Evolutionary conservation across 2,113 vertebrate species (phyloP).

Genomic region (Cygnus buccinator): DNA sequence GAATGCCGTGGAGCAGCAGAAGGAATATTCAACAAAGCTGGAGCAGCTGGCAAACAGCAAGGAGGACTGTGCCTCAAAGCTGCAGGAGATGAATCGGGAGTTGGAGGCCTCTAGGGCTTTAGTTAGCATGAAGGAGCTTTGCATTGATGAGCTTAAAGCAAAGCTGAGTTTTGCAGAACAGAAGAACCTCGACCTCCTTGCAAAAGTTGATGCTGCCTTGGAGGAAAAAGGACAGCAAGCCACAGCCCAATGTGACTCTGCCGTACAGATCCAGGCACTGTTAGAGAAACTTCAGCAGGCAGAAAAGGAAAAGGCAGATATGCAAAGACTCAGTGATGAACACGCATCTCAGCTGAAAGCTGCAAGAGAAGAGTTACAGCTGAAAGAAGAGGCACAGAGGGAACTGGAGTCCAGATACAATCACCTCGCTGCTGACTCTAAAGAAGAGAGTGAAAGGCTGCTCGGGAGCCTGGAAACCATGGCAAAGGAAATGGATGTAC

Average conservation of each 20-base stretch:
- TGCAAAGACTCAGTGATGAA: conserved; percentile 73
- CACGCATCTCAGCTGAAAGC: conserved; percentile 67
- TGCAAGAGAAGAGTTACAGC: conserved; percentile 77
- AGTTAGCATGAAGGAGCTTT: conserved; percentile 36
- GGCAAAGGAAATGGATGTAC: conserved; percentile 69
- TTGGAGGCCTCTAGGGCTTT: conserved; percentile 61
- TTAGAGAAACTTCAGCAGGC: conserved; percentile 77
- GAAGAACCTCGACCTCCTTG: conserved; percentile 77
- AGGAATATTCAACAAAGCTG: conserved; percentile 42
- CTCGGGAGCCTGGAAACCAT: conserved; percentile 73
- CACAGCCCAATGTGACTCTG: conserved; percentile 67
- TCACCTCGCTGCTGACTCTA: conserved; percentile 55
- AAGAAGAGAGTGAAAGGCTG: conserved; percentile 71
- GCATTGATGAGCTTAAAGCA: conserved; percentile 65
- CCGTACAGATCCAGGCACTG: conserved; percentile 77
- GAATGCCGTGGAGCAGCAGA: conserved; percentile 48
- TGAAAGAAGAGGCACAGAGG: conserved; percentile 76
- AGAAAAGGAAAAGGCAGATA: conserved; percentile 74
- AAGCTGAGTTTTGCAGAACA: conserved; percentile 72
- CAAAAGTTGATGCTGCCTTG: conserved; percentile 65
- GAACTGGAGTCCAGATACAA: conserved; percentile 72
- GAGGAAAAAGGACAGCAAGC: conserved; percentile 75
- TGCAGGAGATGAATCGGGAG: conserved; percentile 65
- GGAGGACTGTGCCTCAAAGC: conserved; percentile 61
- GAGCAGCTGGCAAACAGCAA: conserved; percentile 59